Base-by-base conservation (phyloP, 2,797 vertebrate species). In the Sebastes diaconus region DNA sequence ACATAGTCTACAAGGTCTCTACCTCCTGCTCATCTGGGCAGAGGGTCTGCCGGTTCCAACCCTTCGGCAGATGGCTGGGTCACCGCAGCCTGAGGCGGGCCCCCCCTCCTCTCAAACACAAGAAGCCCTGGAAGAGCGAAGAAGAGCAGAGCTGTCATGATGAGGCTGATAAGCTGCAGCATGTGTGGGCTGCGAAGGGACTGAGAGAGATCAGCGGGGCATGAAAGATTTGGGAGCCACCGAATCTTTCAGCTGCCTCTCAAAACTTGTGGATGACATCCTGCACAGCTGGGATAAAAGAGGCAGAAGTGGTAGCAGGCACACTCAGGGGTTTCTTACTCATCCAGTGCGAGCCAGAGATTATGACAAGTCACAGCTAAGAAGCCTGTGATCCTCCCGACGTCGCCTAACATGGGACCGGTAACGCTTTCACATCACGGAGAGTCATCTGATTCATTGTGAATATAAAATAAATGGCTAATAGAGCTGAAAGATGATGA, bases 121-220 rank as follows among this genome's bases (percentile, higher is more conserved):
- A 29, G 12, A 63, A 57, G 65, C 27, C 32, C 65, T 66, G 57
- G 8, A 66, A 70, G 68, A 76, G 58, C 8, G 6, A 73, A 30
- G 52, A 73, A 20, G 55, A 68, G 46, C 29, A 63, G 34, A 58
- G 61, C 60, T 75, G 70, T 81, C 79, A 79, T 72, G 68, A 73
- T 65, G 72, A 85, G 58, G 52, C 68, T 81, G 83, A 84, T 73
- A 75, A 73, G 55, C 75, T 71, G 71, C 66, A 81, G 70, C 65
- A 73, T 73, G 59, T 59, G 68, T 36, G 61, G 58, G 73, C 63
- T 80, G 73, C 46, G 63, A 50, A 70, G 55, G 79, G 66, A 75
- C 75, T 10, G 9, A 22, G 75, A 22, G 75, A 75, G 67, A 81
- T 75, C 63, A 68, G 75, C 4, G 7, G 61, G 61, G 55, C 79